Evolutionary conservation across 2,113 vertebrate species (phyloP), one percentile per base, ranked within the genome.

Genomic region (Ailurus styani): DNA sequence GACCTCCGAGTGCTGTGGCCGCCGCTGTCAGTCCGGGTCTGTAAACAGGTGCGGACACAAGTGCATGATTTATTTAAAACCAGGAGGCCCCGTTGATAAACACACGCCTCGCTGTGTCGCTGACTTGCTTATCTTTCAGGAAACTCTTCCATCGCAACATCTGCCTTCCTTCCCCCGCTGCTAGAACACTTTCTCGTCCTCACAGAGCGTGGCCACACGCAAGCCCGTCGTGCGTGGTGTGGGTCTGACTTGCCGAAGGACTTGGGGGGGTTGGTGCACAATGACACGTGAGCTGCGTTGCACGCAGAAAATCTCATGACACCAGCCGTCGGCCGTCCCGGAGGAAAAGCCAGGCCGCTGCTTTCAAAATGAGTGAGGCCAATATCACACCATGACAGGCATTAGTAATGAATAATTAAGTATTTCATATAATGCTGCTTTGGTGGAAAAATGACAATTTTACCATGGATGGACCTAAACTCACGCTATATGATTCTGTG

Each of bases 401-500:
- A 99, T 99, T 99, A 99, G 99, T 99, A 98, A 99, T 99, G 99
- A 99, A 99, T 99, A 99, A 99, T 99, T 99, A 99, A 99, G 98
- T 99, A 98, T 99, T 99, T 99, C 99, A 99, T 99, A 99, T 99
- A 99, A 99, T 98, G 98, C 98, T 99, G 99, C 99, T 97, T 98
- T 98, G 97, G 98, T 99, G 98, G 98, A 99, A 99, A 99, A 99
- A 99, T 99, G 98, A 99, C 99, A 99, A 99, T 99, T 99, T 99
- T 98, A 98, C 99, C 99, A 99, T 98, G 98, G 99, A 99, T 99
- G 98, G 98, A 98, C 98, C 98, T 99, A 99, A 99, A 99, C 98
- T 98, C 99, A 98, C 98, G 99, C 98, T 97, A 85, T 98, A 97
- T 99, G 99, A 99, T 99, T 98, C 99, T 91, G 96, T 89, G 96